phyloP scores from a whole-genome alignment of 2,797 vertebrate genomes.

The Thaleichthys pacificus region DNA sequence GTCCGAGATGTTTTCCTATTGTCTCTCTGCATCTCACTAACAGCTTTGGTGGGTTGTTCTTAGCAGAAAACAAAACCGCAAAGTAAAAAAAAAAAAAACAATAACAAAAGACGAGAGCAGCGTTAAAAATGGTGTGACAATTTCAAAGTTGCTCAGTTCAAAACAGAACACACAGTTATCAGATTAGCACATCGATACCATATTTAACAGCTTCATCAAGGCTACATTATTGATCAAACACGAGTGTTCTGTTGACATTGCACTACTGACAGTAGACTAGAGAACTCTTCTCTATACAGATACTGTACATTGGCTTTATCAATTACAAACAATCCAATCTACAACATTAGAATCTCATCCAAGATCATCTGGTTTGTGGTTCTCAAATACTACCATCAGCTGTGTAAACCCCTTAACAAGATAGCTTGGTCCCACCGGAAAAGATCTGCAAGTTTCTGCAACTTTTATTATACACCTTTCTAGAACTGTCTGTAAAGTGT shows the following conservation, averaged over 20 bases:
- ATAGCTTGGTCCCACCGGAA: conserved; percentile 24
- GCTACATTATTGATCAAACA: conserved; percentile 49
- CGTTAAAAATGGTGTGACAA: conserved; percentile 3
- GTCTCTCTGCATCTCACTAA: conserved; percentile 9
- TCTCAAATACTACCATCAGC: neutral
- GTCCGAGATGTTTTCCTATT: conserved; percentile 20
- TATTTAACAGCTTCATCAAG: conserved; percentile 38
- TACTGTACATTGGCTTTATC: conserved; percentile 14
- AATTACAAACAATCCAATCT: conserved; percentile 47
- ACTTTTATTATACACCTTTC: neutral
- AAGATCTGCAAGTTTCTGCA: neutral
- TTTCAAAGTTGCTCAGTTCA: conserved; percentile 15
- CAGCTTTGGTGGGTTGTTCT: conserved; percentile 38
- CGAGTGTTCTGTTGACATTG: conserved; percentile 36
- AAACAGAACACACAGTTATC: conserved; percentile 9
- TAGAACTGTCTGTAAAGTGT: neutral
- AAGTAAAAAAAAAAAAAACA: conserved; percentile 26
- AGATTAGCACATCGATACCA: conserved; percentile 8
- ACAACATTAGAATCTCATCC: conserved; percentile 44
- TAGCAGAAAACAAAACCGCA: conserved; percentile 29
- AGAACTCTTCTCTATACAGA: conserved; percentile 45
- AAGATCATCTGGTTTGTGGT: conserved; percentile 14
- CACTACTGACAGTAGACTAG: conserved; percentile 41
- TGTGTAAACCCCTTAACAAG: conserved; percentile 16
- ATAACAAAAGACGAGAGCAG: conserved; percentile 7